Conservation (phyloP, 1,140 invertebrate species). For the Yoshiicerus persimilis region DNA sequence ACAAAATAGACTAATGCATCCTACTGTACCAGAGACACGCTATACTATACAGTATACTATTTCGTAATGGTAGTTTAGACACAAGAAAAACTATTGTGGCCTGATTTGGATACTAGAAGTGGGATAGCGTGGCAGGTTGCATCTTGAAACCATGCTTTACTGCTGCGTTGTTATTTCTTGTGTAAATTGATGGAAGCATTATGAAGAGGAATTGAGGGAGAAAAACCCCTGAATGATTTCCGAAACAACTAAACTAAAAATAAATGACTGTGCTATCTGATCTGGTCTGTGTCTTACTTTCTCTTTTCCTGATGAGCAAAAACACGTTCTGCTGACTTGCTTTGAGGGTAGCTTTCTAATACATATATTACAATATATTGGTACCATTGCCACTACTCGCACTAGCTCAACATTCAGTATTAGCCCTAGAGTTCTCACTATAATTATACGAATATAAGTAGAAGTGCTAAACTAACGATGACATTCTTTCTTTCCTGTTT, state of each 20-base stretch:
- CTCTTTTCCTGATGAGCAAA: not conserved
- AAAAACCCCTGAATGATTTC: conserved; percentile 3
- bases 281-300: not conserved
- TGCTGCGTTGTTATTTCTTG: not conserved
- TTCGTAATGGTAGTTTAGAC: too few species aligned
- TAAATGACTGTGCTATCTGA: not conserved
- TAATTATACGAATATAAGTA: not conserved
- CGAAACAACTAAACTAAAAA: conserved; percentile 18
- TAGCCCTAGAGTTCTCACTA: not conserved
- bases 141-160: not conserved
- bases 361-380: too few species aligned
- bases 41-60: not conserved
- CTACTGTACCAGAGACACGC: not conserved
- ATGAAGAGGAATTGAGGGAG: not conserved
- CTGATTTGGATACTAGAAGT: not conserved
- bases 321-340: not conserved
- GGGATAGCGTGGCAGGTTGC: not conserved
- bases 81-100: too few species aligned
- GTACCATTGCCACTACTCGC: not conserved
- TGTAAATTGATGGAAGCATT: conserved; percentile 7
- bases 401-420: not conserved
- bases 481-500: not conserved
- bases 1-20: too few species aligned
- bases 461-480: not conserved
- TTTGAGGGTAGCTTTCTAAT: not conserved